Percentiles rank a stretch among this genome's conserved stretches.
These are phyloP conservation scores for Passerina amoena DNA, from an alignment of 2,113 vertebrate species.

Conservation along the genomic window DNA sequence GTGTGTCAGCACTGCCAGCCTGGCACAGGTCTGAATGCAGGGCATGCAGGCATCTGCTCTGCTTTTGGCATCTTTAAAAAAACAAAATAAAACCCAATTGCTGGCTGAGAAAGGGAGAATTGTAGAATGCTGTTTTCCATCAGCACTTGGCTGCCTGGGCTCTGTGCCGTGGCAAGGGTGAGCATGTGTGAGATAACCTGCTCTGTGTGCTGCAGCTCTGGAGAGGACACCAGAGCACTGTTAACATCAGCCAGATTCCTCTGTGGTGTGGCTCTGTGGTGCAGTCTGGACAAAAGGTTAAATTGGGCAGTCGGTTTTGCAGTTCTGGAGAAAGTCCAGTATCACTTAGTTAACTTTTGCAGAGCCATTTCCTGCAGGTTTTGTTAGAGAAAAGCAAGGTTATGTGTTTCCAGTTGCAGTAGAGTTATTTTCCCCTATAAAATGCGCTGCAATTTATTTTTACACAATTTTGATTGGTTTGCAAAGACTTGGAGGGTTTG, in stretches of 20 bases:
- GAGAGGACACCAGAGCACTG: neutral
- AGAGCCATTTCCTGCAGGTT: slow-evolving; percentile 53
- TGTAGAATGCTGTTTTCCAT: neutral
- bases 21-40: neutral
- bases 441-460: slow-evolving; percentile 11
- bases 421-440: slow-evolving; percentile 14
- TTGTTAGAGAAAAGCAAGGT: slow-evolving; percentile 18
- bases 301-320: neutral
- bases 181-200: slow-evolving; percentile 28
- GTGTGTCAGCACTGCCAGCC: neutral
- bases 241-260: slow-evolving; percentile 33
- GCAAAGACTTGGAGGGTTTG: neutral
- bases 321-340: slow-evolving; percentile 54
- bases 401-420: slow-evolving; percentile 29
- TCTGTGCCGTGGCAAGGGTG: neutral
- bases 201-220: neutral
- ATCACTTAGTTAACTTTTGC: slow-evolving; percentile 55
- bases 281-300: slow-evolving; percentile 32
- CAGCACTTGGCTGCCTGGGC: neutral
- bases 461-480: neutral
- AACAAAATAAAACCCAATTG: neutral
- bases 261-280: neutral
- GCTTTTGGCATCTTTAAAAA: neutral
- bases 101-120: neutral
- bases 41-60: neutral